phyloP scores from a whole-genome alignment of 2,797 vertebrate species.

The Semaprochilodus insignis region DNA sequence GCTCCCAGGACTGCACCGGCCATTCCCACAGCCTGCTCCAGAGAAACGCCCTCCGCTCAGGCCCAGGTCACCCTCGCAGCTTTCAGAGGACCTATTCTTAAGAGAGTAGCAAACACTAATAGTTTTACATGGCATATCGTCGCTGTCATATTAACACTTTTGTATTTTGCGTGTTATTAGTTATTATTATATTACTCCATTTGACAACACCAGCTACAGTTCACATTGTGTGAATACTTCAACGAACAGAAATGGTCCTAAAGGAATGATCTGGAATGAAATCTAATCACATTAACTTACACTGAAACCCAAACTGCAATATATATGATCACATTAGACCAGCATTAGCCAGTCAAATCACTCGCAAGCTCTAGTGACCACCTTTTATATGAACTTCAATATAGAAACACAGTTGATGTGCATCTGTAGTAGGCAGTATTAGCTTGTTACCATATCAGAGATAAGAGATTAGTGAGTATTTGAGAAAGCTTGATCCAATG shows the following conservation, averaged over 20 bases:
- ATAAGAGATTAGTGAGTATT: no score
- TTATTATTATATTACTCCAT: background rate
- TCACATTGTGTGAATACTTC: background rate
- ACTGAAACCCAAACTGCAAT: background rate
- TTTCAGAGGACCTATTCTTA: constrained; percentile 38
- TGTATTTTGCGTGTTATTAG: background rate
- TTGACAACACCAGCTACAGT: background rate
- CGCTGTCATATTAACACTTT: background rate
- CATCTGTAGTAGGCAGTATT: no score
- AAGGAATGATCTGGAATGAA: background rate
- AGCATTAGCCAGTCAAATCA: background rate
- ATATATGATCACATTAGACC: background rate
- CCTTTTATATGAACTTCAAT: background rate
- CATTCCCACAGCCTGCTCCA: constrained; percentile 56
- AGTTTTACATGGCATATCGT: constrained; percentile 6
- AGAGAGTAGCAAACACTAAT: background rate
- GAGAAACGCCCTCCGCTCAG: constrained; percentile 42
- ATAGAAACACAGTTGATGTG: background rate
- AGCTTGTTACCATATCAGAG: background rate
- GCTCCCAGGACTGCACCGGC: constrained; percentile 50
- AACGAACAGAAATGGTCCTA: background rate
- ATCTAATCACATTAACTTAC: background rate
- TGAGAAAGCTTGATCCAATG: background rate
- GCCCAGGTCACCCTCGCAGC: constrained; percentile 14
- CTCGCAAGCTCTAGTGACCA: background rate